Evolutionary conservation across 2,797 vertebrate genomes (phyloP).

Genomic region (Pampus argenteus): DNA sequence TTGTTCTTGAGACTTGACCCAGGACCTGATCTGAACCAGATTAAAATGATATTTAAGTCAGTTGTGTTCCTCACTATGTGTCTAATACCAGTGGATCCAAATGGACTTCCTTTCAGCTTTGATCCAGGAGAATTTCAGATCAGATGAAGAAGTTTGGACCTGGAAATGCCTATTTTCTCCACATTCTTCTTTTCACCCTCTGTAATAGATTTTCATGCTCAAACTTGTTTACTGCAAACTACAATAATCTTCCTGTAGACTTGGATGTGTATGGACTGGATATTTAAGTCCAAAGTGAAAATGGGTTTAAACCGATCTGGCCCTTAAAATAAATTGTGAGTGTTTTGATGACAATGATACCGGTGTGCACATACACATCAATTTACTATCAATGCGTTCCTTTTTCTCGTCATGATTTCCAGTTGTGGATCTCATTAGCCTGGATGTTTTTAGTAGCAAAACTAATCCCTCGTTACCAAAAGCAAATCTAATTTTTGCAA

Average conservation of each 20-base stretch:
- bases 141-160: not conserved
- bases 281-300: not conserved
- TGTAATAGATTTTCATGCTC: no score
- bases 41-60: no score
- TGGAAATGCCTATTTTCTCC: not conserved
- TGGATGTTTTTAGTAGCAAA: constrained; percentile 12
- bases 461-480: not conserved
- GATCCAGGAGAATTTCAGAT: not conserved
- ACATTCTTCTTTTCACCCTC: no score
- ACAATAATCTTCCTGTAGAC: no score
- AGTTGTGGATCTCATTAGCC: constrained; percentile 17
- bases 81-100: not conserved
- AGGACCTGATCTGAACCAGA: not conserved
- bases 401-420: not conserved
- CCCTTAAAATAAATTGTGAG: not conserved
- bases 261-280: not conserved
- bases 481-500: constrained; percentile 12
- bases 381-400: no score
- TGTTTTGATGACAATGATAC: not conserved
- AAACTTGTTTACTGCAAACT: not conserved
- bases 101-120: no score
- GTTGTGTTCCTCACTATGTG: not conserved
- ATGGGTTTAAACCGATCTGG: not conserved
- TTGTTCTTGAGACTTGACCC: not conserved
- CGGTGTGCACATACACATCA: no score